Evolutionary conservation across 2,113 vertebrate species (phyloP), one percentile per base, ranked within the genome.

Genomic region (Poicephalus meyeri): DNA sequence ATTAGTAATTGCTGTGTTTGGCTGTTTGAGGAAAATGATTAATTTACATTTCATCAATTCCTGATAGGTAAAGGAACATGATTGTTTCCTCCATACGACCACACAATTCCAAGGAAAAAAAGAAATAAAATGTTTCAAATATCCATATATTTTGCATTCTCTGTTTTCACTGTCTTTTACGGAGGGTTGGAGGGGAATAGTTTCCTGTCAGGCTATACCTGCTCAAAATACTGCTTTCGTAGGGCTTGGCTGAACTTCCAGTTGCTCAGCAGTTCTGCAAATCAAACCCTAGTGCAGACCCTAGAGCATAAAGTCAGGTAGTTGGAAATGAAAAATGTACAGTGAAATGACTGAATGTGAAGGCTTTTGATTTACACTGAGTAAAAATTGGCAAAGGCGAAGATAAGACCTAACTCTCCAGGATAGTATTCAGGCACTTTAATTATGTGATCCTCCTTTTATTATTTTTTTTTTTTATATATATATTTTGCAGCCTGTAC

Each of bases 221-320:
- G 17, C 42, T 83, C 50, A 73, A 83, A 93, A 65, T 93, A 64
- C n/a, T 85, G 26, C 37, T 88, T 89, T 91, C 66, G 9, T 41
- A 65, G 58, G 70, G 71, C 44, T 91, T 6, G 1, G 31, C 23
- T 68, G 80, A 83, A 83, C 31, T 89, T 93, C 37, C 58, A 80
- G 46, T 83, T 90, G 33, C 68, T 92, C 53, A 76, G 83, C 83
- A 94, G 85, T 91, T 96, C 71, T 77, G 66, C 56, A 94, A 79
- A 94, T 90, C 88, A 95, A 95, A 76, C 61, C 70, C 70, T 89
- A 31, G 41, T 80, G 74, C 90, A 95, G 94, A 76, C 56, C 74
- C 66, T 82, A 31, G 47, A 88, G 79, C 74, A n/a, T 95, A 35
- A 91, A 88, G 70, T 76, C 70, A 80, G 81, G 39, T 93, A 76